Evolutionary conservation across 92 coral and sea anemone species (phyloP).

Genomic region (Phenganax marumi): DNA sequence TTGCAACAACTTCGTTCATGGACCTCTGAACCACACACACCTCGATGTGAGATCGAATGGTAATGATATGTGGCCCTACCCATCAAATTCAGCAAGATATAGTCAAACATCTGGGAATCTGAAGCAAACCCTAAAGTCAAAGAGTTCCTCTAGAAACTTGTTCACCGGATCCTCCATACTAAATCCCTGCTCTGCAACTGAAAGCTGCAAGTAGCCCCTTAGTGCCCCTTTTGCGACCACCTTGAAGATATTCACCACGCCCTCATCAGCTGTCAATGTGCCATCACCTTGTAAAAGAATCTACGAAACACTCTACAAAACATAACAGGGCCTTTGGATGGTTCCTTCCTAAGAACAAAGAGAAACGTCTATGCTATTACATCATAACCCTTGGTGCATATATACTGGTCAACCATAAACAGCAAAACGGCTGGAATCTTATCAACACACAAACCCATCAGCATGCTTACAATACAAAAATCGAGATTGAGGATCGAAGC

Average conservation of each 20-base stretch:
- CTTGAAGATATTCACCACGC: slow-evolving; percentile 39
- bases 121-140: background rate
- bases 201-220: background rate
- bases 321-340: too few relatives aligned
- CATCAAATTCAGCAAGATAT: background rate
- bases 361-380: too few relatives aligned
- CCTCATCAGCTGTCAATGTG: slow-evolving; percentile 32
- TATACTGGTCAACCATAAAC: too few relatives aligned
- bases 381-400: too few relatives aligned
- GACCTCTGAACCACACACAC: background rate
- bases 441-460: too few relatives aligned
- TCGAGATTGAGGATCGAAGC: too few relatives aligned
- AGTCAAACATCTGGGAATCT: slow-evolving; percentile 9
- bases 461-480: too few relatives aligned
- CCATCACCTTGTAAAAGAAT: too few relatives aligned
- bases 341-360: too few relatives aligned
- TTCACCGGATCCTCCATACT: slow-evolving; percentile 36
- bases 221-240: slow-evolving; percentile 31
- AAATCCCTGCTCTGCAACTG: slow-evolving; percentile 3
- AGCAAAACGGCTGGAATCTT: too few relatives aligned
- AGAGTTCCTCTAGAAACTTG: background rate
- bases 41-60: background rate
- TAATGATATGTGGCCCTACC: background rate
- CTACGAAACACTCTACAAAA: background rate
- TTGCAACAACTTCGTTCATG: too few relatives aligned